These are phyloP conservation scores for Syrmaticus mikado DNA, from an alignment of 2,113 vertebrate genomes.

Conservation along the genomic window DNA sequence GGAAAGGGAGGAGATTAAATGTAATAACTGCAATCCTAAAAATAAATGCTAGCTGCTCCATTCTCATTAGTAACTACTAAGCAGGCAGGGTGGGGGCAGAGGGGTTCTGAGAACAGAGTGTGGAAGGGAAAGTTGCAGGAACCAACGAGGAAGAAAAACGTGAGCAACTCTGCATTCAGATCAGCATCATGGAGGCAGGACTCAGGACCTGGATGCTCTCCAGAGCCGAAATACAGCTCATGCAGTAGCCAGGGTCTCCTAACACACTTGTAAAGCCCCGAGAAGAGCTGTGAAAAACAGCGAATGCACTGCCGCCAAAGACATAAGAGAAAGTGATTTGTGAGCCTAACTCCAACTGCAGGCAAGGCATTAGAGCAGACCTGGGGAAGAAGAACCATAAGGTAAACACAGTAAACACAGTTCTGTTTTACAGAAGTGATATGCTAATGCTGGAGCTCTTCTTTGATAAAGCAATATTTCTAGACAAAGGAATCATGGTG, in stretches of 20 bases:
- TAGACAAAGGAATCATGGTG: conserved; percentile 7
- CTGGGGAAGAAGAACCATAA: not conserved
- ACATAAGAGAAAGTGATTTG: not conserved
- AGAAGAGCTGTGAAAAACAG: not conserved
- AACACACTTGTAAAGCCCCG: not conserved
- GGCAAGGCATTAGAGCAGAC: not conserved
- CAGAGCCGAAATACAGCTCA: not conserved
- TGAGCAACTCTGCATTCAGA: not conserved
- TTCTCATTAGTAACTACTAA: conserved; percentile 19
- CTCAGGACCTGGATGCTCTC: not conserved
- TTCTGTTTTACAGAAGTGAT: not conserved
- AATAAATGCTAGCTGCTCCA: conserved; percentile 45
- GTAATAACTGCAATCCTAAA: conserved; percentile 50
- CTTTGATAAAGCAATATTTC: not conserved
- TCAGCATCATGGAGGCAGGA: not conserved
- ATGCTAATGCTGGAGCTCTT: not conserved
- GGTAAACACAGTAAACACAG: not conserved
- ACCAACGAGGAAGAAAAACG: not conserved
- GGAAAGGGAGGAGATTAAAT: conserved; percentile 26
- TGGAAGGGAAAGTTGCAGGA: not conserved
- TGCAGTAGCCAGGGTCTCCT: not conserved
- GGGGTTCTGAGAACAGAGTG: not conserved
- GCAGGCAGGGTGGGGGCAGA: conserved; percentile 10
- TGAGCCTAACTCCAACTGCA: not conserved
- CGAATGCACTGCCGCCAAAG: not conserved